Evolutionary conservation across 2,888 invertebrate genomes (phyloP).

Genomic region (Hydropsyche betteni): DNA sequence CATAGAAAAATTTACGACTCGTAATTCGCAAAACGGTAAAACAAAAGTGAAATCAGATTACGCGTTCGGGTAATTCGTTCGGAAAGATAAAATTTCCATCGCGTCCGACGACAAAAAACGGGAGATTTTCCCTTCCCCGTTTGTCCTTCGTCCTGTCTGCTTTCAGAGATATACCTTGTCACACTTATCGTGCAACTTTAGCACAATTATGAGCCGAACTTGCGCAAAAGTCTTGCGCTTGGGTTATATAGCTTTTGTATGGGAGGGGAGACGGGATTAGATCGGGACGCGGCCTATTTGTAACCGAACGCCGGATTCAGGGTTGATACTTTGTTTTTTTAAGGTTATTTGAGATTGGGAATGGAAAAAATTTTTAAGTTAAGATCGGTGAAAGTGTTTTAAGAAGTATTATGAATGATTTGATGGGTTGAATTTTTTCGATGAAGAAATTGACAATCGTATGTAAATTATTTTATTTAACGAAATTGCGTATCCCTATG

Average conservation of each 20-base stretch:
- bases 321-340: conserved; percentile 6
- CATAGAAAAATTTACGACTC: too few relatives aligned
- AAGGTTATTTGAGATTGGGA: too few relatives aligned
- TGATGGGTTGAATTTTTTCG: too few relatives aligned
- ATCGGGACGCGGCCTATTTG: conserved; percentile 43
- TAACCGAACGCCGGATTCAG: conserved; percentile 42
- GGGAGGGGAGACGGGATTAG: conserved; percentile 44
- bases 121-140: conserved; percentile 36
- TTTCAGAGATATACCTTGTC: conserved; percentile 44
- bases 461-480: too few relatives aligned
- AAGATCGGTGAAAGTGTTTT: too few relatives aligned
- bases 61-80: conserved; percentile 1
- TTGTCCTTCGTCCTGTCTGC: conserved; percentile 20
- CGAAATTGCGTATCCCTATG: too few relatives aligned
- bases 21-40: too few relatives aligned
- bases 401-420: too few relatives aligned
- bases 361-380: too few relatives aligned
- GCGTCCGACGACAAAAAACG: conserved; percentile 1
- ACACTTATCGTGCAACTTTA: conserved; percentile 47
- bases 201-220: conserved; percentile 49
- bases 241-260: conserved; percentile 6
- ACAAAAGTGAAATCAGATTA: too few relatives aligned
- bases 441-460: too few relatives aligned
- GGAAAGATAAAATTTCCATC: background rate
- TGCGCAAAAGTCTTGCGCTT: conserved; percentile 37